phyloP scores from a whole-genome alignment of 2,113 vertebrate species.

The Sula dactylatra region DNA sequence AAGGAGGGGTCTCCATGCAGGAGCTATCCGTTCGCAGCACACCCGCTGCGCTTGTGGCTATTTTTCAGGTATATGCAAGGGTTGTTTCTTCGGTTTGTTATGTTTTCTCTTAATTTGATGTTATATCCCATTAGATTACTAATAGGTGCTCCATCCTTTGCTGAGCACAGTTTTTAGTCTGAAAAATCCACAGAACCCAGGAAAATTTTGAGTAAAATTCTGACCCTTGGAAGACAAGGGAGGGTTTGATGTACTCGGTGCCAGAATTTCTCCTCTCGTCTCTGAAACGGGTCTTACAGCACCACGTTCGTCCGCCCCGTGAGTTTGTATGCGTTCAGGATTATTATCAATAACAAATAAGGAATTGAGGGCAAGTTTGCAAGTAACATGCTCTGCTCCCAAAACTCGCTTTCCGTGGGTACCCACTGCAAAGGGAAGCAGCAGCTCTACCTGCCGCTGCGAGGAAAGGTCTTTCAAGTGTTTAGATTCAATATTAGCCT shows the following conservation, averaged over 20 bases:
- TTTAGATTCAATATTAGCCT: neutral
- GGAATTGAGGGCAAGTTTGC: neutral
- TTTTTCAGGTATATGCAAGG: neutral
- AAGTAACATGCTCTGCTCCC: neutral
- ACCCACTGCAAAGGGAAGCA: too few species aligned
- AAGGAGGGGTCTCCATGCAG: neutral
- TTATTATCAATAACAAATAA: too few species aligned
- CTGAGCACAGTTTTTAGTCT: neutral
- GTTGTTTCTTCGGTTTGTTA: neutral
- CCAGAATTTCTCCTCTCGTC: too few species aligned
- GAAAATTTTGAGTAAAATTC: neutral
- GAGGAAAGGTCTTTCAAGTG: neutral
- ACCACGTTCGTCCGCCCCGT: accelerated
- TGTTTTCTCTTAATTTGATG: neutral
- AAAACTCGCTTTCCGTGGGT: neutral
- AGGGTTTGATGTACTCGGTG: neutral
- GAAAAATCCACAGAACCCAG: neutral
- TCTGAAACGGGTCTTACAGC: neutral
- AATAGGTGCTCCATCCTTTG: neutral
- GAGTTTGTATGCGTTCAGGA: accelerated
- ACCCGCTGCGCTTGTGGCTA: accelerated
- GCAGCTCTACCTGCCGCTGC: neutral
- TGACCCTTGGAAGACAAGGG: neutral
- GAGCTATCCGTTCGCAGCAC: neutral
- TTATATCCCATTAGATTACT: neutral